A percentile compares a stretch with the other conserved stretches of the same genome.
Evolutionary conservation across 2,888 invertebrate genomes (phyloP).

Genomic region (Lagria hirta): DNA sequence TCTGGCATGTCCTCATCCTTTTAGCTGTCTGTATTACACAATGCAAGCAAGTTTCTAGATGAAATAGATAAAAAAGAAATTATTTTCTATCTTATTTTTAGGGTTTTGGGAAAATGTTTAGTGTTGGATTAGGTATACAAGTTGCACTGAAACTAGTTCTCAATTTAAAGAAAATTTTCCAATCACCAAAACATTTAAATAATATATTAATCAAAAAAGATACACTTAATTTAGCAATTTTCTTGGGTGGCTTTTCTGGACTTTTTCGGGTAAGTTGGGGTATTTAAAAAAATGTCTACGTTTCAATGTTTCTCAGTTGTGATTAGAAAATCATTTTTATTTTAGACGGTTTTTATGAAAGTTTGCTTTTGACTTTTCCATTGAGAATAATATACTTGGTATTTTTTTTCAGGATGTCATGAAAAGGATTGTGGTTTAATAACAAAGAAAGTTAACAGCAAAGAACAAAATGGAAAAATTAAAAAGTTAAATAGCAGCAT

Average conservation of each 20-base stretch:
- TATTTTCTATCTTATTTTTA: slow-evolving; percentile 39
- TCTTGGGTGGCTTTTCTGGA: slow-evolving; percentile 69
- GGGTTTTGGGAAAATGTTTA: slow-evolving; percentile 63
- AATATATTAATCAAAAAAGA: slow-evolving; percentile 58
- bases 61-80: too few species aligned
- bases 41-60: slow-evolving; percentile 56
- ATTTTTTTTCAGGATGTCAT: too few species aligned
- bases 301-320: too few species aligned
- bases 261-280: slow-evolving; percentile 65
- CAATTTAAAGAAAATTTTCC: slow-evolving; percentile 58
- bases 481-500: too few species aligned
- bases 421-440: too few species aligned
- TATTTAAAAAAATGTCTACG: too few species aligned
- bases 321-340: too few species aligned
- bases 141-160: slow-evolving; percentile 61
- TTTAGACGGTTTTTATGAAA: too few species aligned
- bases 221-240: slow-evolving; percentile 65
- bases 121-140: slow-evolving; percentile 64
- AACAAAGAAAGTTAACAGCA: too few species aligned
- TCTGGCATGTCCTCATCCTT: slow-evolving; percentile 62
- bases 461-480: too few species aligned
- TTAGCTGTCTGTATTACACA: slow-evolving; percentile 63
- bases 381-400: too few species aligned
- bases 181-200: slow-evolving; percentile 57
- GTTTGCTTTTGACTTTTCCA: too few species aligned